Evolutionary conservation across 1,140 invertebrate genomes (phyloP), one percentile per base, ranked within the genome.

Genomic region (Pseudomyrmex pallidus): DNA sequence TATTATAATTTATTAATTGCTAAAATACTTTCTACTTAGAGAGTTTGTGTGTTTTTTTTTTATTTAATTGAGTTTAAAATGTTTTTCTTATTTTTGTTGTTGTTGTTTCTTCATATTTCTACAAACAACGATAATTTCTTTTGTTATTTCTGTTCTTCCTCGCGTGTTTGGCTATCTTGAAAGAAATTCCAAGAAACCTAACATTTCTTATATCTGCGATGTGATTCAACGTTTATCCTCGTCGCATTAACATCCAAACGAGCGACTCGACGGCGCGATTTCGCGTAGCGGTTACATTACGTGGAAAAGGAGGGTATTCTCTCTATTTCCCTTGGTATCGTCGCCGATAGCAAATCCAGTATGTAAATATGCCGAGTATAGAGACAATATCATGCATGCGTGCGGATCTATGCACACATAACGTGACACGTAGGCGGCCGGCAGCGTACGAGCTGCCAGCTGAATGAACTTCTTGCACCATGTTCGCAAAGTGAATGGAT

Each of bases 401-500:
- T 57, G 68, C 74, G 82, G 87, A 90, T 90, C 90, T 90, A 90
- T 90, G 90, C 84, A 76, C 88, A 87, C 87, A 87, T 89, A 90
- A 80, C 56, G 67, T 54, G 74, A 86, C 87, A 83, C 90, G 90
- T 90, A 83, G 90, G 90, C 90, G 89, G 70, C 50, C 77, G 66
- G 73, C 74, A 64, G 25, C 76, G 86, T 85, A 85, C 84, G 74
- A 87, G 76, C 82, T 35, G 35, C 35, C 66, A 66, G 12, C 84
- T 90, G 89, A 90, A 90, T 90, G 90, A 90, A 90, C 85, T 90
- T 80, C 85, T 90, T 90, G 89, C 87, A 85, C 87, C 89, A 90
- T 87, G 87, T 74, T 72, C 88, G 89, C 86, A 56, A 83, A 90
- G 89, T 90, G 90, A 90, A 90, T 90, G 90, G 85, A 90, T 90